Conservation (phyloP, 2,888 invertebrate genomes). For the Dendrolimus houi region DNA sequence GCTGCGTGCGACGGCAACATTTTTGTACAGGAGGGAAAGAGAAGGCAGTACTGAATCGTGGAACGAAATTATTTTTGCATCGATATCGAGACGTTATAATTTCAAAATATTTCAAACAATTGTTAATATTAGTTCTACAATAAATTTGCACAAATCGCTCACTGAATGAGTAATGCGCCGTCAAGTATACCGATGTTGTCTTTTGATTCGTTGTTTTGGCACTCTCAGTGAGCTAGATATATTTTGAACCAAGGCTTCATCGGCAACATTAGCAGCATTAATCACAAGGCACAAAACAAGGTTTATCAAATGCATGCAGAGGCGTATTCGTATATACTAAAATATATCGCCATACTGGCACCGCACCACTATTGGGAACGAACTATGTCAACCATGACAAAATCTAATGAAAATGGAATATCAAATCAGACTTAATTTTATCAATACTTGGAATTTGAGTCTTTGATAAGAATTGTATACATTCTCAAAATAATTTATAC, state of each 20-base stretch:
- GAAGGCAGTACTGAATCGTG: no score
- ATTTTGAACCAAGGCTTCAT: conserved; percentile 13
- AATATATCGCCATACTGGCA: no score
- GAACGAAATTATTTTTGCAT: no score
- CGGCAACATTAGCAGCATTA: conserved; percentile 37
- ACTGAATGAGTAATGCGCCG: conserved; percentile 34
- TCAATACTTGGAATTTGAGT: no score
- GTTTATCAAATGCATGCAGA: conserved; percentile 4
- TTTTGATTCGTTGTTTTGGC: conserved; percentile 8
- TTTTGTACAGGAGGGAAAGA: no score
- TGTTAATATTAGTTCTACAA: conserved; percentile 59
- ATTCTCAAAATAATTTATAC: no score
- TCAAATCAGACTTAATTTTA: no score
- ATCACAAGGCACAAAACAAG: conserved; percentile 65
- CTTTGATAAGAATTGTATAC: no score
- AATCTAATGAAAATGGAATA: no score
- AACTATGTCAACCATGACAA: no score
- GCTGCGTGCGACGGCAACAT: no score
- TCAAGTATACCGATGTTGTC: conserved; percentile 26
- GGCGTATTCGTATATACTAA: conserved; percentile 5
- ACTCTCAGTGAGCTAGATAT: conserved; percentile 19
- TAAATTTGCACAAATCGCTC: conserved; percentile 62
- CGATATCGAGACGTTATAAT: conserved; percentile 16
- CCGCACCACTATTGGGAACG: no score
- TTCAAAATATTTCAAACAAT: conserved; percentile 55